phyloP scores from a whole-genome alignment of 2,113 vertebrate genomes.

The Albula glossodonta region DNA sequence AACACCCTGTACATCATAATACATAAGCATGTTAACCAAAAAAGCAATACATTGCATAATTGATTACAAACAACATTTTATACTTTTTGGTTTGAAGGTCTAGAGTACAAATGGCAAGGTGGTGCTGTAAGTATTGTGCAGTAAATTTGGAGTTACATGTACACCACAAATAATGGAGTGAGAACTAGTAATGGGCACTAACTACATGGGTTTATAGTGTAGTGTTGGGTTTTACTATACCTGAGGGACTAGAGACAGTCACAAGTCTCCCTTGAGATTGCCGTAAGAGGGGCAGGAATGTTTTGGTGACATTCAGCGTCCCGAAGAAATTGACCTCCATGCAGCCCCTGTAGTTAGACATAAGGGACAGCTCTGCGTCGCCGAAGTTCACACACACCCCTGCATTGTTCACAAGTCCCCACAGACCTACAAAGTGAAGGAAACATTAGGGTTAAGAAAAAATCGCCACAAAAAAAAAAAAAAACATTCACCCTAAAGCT shows the following conservation, averaged over 20 bases:
- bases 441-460: background rate
- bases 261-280: slow-evolving; percentile 80
- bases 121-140: too few relatives aligned
- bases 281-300: slow-evolving; percentile 86
- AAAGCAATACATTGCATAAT: too few relatives aligned
- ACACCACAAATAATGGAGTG: background rate
- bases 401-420: slow-evolving; percentile 94
- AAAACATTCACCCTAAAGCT: background rate
- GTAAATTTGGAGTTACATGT: too few relatives aligned
- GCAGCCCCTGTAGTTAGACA: slow-evolving; percentile 83
- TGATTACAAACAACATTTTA: too few relatives aligned
- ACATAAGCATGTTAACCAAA: too few relatives aligned
- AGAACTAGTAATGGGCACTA: too few relatives aligned
- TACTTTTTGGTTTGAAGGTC: too few relatives aligned
- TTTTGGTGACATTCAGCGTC: slow-evolving; percentile 82
- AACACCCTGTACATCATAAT: too few relatives aligned
- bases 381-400: slow-evolving; percentile 84
- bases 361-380: slow-evolving; percentile 80
- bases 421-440: slow-evolving; percentile 76
- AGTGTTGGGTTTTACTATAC: slow-evolving; percentile 53
- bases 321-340: slow-evolving; percentile 99
- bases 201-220: too few relatives aligned
- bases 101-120: too few relatives aligned
- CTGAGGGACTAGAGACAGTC: slow-evolving; percentile 88
- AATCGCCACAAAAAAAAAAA: background rate